phyloP scores from a whole-genome alignment of 2,113 vertebrate species.

The Mola mola region DNA sequence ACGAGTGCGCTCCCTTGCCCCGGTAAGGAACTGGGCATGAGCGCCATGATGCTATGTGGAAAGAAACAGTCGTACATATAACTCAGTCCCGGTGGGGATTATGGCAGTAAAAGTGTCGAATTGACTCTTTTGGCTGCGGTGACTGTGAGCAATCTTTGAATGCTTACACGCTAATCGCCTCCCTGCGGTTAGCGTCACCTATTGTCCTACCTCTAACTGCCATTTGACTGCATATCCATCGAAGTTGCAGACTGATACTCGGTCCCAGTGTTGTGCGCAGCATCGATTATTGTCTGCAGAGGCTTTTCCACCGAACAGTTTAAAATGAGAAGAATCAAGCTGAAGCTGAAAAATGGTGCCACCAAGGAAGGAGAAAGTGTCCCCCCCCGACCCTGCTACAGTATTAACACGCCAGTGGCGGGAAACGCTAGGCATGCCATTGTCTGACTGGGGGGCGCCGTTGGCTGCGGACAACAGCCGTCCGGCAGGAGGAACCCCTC shows the following conservation, averaged over 20 bases:
- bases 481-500: slow-evolving; percentile 55
- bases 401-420: slow-evolving; percentile 51
- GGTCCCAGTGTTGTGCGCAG: too few species aligned
- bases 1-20: slow-evolving; percentile 6
- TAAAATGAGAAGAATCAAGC: too few species aligned
- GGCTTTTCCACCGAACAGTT: too few species aligned
- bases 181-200: too few species aligned
- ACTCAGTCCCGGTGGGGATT: neutral
- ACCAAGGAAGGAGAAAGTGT: too few species aligned
- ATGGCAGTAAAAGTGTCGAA: slow-evolving; percentile 24
- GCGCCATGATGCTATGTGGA: slow-evolving; percentile 19
- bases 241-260: too few species aligned
- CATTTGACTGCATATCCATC: too few species aligned
- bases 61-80: slow-evolving; percentile 33
- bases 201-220: too few species aligned
- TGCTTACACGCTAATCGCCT: too few species aligned
- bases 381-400: slow-evolving; percentile 1
- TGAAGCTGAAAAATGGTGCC: too few species aligned
- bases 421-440: slow-evolving; percentile 59
- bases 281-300: too few species aligned
- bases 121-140: slow-evolving; percentile 9
- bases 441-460: slow-evolving; percentile 55
- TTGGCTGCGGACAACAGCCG: slow-evolving; percentile 40
- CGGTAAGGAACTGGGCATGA: neutral
- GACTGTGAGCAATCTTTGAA: too few species aligned